Evolutionary conservation across 2,888 invertebrate species (phyloP).

Genomic region (Drosophila infuscata): DNA sequence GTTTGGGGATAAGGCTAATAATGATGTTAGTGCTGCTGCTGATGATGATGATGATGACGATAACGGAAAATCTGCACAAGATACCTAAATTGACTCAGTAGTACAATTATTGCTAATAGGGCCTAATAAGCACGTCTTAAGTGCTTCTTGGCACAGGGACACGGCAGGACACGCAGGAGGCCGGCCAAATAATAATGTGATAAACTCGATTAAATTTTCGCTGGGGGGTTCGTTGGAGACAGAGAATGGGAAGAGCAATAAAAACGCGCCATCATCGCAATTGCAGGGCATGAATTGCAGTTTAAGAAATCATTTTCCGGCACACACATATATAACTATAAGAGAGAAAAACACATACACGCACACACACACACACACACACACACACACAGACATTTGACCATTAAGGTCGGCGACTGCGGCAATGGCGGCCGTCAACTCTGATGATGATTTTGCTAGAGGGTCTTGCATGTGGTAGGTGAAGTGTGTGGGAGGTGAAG

Average conservation of each 20-base stretch:
- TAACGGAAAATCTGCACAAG: conserved; percentile 49
- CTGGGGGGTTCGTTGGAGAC: neutral
- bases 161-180: conserved; percentile 27
- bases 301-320: conserved; percentile 68
- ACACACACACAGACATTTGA: conserved; percentile 51
- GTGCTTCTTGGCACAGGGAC: conserved; percentile 43
- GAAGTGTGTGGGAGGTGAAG: neutral
- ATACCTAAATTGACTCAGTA: conserved; percentile 72
- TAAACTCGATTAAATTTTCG: conserved; percentile 74
- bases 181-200: conserved; percentile 60
- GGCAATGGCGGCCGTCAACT: conserved; percentile 71
- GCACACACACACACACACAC: conserved; percentile 25
- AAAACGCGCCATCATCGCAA: conserved; percentile 75
- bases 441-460: conserved; percentile 59
- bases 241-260: conserved; percentile 41
- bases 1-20: conserved; percentile 34
- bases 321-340: conserved; percentile 21
- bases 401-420: conserved; percentile 69
- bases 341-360: conserved; percentile 12
- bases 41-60: conserved; percentile 21
- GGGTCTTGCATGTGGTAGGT: conserved; percentile 10
- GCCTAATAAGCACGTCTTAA: conserved; percentile 74
- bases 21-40: conserved; percentile 12
- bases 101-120: conserved; percentile 77
- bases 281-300: conserved; percentile 76